Evolutionary conservation across 2,888 invertebrate species (phyloP).

Genomic region (Standfussiana lucernea): DNA sequence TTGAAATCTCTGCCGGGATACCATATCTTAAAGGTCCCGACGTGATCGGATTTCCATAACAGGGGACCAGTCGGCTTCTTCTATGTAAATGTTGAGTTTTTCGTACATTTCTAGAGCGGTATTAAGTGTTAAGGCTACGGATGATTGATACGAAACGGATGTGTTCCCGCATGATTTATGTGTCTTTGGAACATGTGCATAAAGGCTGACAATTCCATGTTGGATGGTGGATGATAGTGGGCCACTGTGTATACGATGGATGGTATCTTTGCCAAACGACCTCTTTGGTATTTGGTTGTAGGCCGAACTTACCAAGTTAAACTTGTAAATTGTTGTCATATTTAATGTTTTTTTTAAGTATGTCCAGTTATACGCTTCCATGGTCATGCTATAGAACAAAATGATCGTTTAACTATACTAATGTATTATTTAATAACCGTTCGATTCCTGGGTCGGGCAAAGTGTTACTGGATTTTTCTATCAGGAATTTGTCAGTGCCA

Average conservation of each 20-base stretch:
- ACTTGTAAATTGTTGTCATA: background rate
- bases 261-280: background rate
- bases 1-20: slow-evolving; percentile 82
- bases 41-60: slow-evolving; percentile 88
- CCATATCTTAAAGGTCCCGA: slow-evolving; percentile 80
- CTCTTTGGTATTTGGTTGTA: background rate
- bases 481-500: too few relatives aligned
- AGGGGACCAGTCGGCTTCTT: slow-evolving; percentile 75
- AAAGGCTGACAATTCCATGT: slow-evolving; percentile 42
- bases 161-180: slow-evolving; percentile 82
- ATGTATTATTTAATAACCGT: background rate
- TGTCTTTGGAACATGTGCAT: slow-evolving; percentile 56
- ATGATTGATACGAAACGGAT: slow-evolving; percentile 85
- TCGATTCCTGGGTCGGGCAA: too few relatives aligned
- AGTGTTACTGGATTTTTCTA: too few relatives aligned
- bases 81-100: slow-evolving; percentile 80
- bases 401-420: background rate
- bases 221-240: slow-evolving; percentile 26
- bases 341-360: background rate
- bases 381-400: background rate
- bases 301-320: background rate
- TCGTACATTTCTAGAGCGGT: slow-evolving; percentile 72
- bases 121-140: slow-evolving; percentile 79
- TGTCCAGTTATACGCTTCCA: background rate
- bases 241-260: slow-evolving; percentile 25